Evolutionary conservation across 2,888 invertebrate species (phyloP).

Genomic region (Chymomyza procnemis): DNA sequence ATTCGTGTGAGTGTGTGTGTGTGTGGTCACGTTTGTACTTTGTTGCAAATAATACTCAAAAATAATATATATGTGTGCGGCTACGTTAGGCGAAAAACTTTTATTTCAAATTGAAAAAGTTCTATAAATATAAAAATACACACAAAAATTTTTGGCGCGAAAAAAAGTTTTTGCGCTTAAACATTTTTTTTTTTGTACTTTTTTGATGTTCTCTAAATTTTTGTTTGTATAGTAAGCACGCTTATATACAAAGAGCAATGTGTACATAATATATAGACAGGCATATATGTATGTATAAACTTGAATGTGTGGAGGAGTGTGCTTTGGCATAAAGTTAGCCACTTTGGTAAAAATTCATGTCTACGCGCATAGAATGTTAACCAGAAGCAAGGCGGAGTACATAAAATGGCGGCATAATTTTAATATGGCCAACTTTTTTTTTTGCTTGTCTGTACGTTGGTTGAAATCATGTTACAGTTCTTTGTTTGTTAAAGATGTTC

Average conservation of each 20-base stretch:
- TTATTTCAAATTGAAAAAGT: conserved; percentile 72
- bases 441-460: neutral
- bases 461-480: neutral
- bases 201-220: neutral
- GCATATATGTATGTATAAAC: conserved; percentile 8
- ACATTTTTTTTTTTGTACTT: conserved; percentile 12
- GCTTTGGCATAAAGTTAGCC: conserved; percentile 63
- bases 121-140: conserved; percentile 68
- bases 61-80: conserved; percentile 34
- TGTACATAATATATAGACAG: neutral
- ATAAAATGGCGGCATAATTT: conserved; percentile 42
- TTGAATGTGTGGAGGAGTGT: conserved; percentile 29
- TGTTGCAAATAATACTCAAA: conserved; percentile 63
- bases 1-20: conserved; percentile 33
- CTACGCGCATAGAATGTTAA: conserved; percentile 8
- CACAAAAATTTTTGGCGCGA: conserved; percentile 22
- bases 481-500: conserved; percentile 10
- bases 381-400: conserved; percentile 19
- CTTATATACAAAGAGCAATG: neutral
- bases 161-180: conserved; percentile 50
- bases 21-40: conserved; percentile 54
- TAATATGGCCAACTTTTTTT: conserved; percentile 56
- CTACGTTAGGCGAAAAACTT: conserved; percentile 60
- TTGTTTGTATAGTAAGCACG: neutral
- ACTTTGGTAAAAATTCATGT: conserved; percentile 65